A percentile compares a stretch with the other conserved stretches of the same genome.
Conservation (phyloP, 2,113 vertebrate species). For the Paedocypris sp. region DNA sequence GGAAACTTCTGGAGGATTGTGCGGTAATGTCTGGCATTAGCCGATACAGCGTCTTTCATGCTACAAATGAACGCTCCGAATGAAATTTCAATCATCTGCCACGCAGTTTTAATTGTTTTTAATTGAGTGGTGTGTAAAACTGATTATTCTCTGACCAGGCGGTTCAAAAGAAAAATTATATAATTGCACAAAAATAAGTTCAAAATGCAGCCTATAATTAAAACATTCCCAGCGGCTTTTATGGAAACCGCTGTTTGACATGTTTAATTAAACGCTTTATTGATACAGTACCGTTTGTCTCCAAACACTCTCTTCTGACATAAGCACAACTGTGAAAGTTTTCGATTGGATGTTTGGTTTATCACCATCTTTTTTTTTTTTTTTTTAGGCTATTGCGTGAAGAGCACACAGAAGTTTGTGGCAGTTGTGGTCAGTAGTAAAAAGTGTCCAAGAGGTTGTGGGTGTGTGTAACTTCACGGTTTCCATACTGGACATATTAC, state of each 20-base stretch:
- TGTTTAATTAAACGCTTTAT: neutral
- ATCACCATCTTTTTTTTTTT: neutral
- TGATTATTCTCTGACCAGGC: neutral
- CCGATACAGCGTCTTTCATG: neutral
- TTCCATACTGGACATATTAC: no score
- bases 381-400: neutral
- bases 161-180: neutral
- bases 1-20: neutral
- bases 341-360: neutral
- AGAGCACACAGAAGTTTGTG: no score
- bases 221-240: neutral
- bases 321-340: no score
- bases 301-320: neutral
- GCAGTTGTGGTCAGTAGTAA: no score
- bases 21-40: neutral
- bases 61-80: constrained; percentile 1
- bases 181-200: neutral
- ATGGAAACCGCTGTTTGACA: neutral
- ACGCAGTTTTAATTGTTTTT: constrained; percentile 5
- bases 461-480: no score
- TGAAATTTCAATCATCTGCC: neutral
- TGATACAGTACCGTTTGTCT: neutral
- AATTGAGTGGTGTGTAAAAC: neutral
- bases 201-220: constrained; percentile 1
- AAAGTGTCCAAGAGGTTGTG: no score